Evolutionary conservation across 2,113 vertebrate species (phyloP), one percentile per base, ranked within the genome.

Genomic region (Neogobius melanostomus): DNA sequence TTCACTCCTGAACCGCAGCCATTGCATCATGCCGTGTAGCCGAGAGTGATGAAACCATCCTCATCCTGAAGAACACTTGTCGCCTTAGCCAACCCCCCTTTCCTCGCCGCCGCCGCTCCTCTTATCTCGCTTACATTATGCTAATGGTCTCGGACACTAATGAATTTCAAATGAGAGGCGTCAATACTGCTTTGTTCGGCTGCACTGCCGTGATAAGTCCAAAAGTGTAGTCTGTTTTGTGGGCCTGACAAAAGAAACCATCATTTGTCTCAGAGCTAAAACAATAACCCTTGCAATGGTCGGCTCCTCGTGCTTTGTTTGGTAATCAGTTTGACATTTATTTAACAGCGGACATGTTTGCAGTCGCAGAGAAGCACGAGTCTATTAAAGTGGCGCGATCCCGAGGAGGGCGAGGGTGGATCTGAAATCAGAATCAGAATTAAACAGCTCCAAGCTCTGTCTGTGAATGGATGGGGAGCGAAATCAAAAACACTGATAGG

Each of bases 111-210:
- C 5, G 68, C 71, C 43, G 21, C 60, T 61, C 61, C 49, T 82
- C 45, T 76, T 66, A 51, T 52, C 53, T 2, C 21, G 11, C 12
- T 70, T 50, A 59, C 74, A 85, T 79, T 81, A 67, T 66, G 64
- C 65, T 61, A 57, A 72, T 78, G 68, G 45, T 36, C 75, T 66
- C 73, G 68, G 70, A 71, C 80, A 66, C 64, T 56, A 72, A 83
- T 83, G 71, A 72, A 74, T 89, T 88, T 87, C 71, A 89, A 75
- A 87, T 85, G 56, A 75, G 67, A 66, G 3, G 52, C 14, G 63
- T 65, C 65, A 76, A 66, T 76, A 67, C 52, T 47, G 16, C 51
- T 43, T 43, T 42, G 64, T 47, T 64, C 57, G 66, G 48, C 82
- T 83, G 79, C 70, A 54, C 62, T 51, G 21, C 56, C 71, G 51